Conservation (phyloP, 2,797 vertebrate genomes). For the Setipinna tenuifilis region DNA sequence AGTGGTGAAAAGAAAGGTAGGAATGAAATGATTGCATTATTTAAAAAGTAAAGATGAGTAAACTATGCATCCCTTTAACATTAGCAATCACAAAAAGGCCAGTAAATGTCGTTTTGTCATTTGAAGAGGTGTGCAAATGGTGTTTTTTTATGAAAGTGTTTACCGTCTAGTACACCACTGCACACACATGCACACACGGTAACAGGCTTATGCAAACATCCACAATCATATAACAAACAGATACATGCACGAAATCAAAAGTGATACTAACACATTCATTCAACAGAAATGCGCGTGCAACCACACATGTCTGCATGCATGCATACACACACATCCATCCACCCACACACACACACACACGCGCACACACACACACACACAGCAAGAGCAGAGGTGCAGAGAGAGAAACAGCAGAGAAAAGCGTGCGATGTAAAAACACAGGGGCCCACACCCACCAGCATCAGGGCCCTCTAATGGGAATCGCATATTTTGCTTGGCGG, state of each 20-base stretch:
- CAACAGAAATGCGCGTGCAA: too few relatives aligned
- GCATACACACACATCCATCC: background rate
- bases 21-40: too few relatives aligned
- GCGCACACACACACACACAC: background rate
- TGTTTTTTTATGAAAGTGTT: too few relatives aligned
- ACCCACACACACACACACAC: background rate
- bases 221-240: background rate
- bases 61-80: too few relatives aligned
- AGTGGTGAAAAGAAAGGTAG: too few relatives aligned
- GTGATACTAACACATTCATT: background rate
- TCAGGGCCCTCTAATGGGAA: background rate
- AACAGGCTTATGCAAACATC: background rate
- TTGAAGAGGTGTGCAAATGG: too few relatives aligned
- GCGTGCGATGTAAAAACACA: background rate
- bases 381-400: background rate
- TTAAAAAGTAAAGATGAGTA: too few relatives aligned
- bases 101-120: too few relatives aligned
- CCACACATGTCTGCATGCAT: background rate
- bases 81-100: too few relatives aligned
- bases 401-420: background rate
- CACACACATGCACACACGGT: background rate
- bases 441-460: background rate
- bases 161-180: background rate
- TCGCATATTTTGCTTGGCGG: slow-evolving; percentile 10
- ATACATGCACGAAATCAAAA: background rate